A percentile compares a stretch with the other conserved stretches of the same genome.
Evolutionary conservation across 2,113 vertebrate genomes (phyloP).

Genomic region (Tragulus kanchil): DNA sequence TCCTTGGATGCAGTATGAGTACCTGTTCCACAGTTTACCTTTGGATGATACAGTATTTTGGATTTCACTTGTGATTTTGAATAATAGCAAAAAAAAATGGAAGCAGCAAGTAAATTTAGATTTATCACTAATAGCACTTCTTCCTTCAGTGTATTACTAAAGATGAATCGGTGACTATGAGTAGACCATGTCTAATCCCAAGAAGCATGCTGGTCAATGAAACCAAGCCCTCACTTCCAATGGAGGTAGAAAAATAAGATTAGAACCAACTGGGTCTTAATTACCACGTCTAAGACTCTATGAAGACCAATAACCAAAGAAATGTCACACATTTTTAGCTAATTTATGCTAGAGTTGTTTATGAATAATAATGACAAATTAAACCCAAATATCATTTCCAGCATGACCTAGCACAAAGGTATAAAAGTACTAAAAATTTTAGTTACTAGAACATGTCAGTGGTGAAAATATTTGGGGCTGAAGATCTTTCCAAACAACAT

Average conservation of each 20-base stretch:
- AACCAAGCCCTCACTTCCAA: slow-evolving; percentile 45
- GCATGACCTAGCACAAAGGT: not conserved
- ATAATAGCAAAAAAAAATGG: not conserved
- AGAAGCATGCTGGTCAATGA: not conserved
- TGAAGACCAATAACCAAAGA: not conserved
- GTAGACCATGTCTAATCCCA: not conserved
- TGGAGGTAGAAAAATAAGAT: not conserved
- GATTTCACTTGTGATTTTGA: slow-evolving; percentile 12
- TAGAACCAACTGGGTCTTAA: slow-evolving; percentile 8
- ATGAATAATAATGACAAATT: slow-evolving; percentile 16
- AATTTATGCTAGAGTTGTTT: slow-evolving; percentile 4
- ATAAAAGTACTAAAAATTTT: slow-evolving; percentile 21
- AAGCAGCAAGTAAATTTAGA: not conserved
- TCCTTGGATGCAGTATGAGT: not conserved
- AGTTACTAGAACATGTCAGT: slow-evolving; percentile 18
- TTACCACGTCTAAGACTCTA: not conserved
- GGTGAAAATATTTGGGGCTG: not conserved
- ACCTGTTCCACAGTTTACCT: not conserved
- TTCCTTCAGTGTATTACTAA: not conserved
- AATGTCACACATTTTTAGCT: not conserved
- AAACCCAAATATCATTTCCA: not conserved
- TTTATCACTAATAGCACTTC: slow-evolving; percentile 5
- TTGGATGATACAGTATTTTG: not conserved
- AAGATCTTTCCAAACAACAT: slow-evolving; percentile 14
- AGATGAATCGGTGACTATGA: slow-evolving; percentile 41